A percentile compares a stretch with the other conserved stretches of the same genome.
phyloP scores from a whole-genome alignment of 2,113 vertebrate genomes.

The Vombatus ursinus region DNA sequence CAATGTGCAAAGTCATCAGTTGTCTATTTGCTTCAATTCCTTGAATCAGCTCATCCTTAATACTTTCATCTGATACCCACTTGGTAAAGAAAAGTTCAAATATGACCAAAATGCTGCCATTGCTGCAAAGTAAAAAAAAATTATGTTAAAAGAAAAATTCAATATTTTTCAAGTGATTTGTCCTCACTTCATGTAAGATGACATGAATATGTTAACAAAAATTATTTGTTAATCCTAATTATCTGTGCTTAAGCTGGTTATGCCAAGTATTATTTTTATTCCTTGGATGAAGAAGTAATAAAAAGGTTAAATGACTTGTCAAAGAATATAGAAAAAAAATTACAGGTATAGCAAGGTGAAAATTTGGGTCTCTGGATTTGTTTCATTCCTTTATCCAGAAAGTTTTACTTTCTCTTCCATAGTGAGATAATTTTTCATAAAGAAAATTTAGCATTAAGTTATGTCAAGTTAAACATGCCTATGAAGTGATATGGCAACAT shows the following conservation, averaged over 20 bases:
- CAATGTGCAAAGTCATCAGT: conserved; percentile 78
- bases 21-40: conserved; percentile 76
- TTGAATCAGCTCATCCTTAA: conserved; percentile 79
- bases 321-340: not conserved
- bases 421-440: not conserved
- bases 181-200: conserved; percentile 21
- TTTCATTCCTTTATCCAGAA: not conserved
- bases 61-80: conserved; percentile 69
- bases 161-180: conserved; percentile 34
- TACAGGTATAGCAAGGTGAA: not conserved
- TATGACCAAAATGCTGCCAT: conserved; percentile 78
- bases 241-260: not conserved
- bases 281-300: not conserved
- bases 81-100: conserved; percentile 81
- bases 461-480: not conserved
- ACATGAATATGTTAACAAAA: conserved; percentile 1
- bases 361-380: not conserved
- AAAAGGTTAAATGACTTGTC: not conserved
- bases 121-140: conserved; percentile 76
- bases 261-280: conserved; percentile 29
- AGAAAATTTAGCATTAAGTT: not conserved
- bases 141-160: conserved; percentile 48
- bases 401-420: not conserved
- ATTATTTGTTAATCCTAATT: not conserved
- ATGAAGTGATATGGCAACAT: not conserved